phyloP scores from a whole-genome alignment of 2,888 invertebrate species.

The Eumerus sabulonum region DNA sequence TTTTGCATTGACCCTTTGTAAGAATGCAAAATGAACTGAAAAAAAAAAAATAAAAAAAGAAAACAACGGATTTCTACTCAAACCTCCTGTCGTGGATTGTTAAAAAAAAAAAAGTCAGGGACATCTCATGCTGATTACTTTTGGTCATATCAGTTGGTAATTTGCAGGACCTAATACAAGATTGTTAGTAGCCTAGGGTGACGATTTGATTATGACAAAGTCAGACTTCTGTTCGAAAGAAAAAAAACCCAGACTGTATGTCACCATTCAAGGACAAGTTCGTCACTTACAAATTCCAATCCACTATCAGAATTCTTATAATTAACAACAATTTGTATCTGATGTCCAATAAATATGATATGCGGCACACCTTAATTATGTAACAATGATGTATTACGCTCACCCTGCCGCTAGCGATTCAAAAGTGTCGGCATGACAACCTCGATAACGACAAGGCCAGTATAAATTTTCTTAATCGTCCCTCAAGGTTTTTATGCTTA shows the following conservation, averaged over 20 bases:
- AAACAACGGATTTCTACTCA: neutral
- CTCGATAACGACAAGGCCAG: conserved; percentile 21
- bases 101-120: too few relatives aligned
- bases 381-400: neutral
- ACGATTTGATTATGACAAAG: conserved; percentile 54
- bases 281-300: too few relatives aligned
- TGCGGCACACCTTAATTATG: too few relatives aligned
- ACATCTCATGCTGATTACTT: conserved; percentile 56
- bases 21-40: too few relatives aligned
- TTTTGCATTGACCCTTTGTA: conserved; percentile 55
- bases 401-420: conserved; percentile 11
- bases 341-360: too few relatives aligned
- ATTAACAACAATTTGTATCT: too few relatives aligned
- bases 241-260: conserved; percentile 15
- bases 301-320: too few relatives aligned
- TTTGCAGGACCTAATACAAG: conserved; percentile 12
- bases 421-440: conserved; percentile 18
- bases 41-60: too few relatives aligned
- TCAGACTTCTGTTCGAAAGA: conserved; percentile 54
- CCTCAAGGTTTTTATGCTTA: neutral
- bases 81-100: conserved; percentile 34
- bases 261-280: conserved; percentile 4
- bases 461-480: neutral
- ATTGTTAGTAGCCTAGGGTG: conserved; percentile 39
- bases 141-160: conserved; percentile 24